Evolutionary conservation across 2,888 invertebrate species (phyloP).

Genomic region (Luffia ferchaultella): DNA sequence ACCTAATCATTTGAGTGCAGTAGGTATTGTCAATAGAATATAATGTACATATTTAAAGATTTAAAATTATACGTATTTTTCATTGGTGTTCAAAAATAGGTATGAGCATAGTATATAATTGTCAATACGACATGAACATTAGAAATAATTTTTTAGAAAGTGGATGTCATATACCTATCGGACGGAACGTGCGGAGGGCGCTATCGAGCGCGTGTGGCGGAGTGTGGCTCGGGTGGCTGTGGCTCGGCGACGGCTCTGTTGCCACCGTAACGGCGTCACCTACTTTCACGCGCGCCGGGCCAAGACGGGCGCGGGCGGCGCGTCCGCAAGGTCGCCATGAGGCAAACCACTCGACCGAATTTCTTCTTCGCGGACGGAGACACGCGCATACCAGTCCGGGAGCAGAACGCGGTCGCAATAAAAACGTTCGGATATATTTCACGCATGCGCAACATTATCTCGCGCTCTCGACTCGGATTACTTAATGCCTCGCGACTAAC

Average conservation of each 20-base stretch:
- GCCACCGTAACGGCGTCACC: constrained; percentile 30
- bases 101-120: too few relatives aligned
- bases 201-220: constrained; percentile 9
- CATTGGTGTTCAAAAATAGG: too few relatives aligned
- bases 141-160: constrained; percentile 4
- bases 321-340: constrained; percentile 57
- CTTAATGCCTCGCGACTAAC: constrained; percentile 58
- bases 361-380: constrained; percentile 55
- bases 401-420: constrained; percentile 18
- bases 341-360: constrained; percentile 58
- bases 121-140: not conserved
- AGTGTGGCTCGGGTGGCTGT: constrained; percentile 11
- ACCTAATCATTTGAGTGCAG: too few relatives aligned
- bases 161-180: constrained; percentile 22
- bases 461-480: constrained; percentile 58
- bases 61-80: too few relatives aligned
- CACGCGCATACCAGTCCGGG: constrained; percentile 32
- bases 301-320: constrained; percentile 21
- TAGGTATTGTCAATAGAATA: too few relatives aligned
- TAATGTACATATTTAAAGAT: too few relatives aligned
- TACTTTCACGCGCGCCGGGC: constrained; percentile 48
- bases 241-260: constrained; percentile 19
- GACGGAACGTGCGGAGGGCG: constrained; percentile 1
- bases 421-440: constrained; percentile 61
- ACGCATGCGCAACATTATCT: constrained; percentile 65